Base-by-base conservation (phyloP, 30 jellyfish, hydroid and myxozoan species). In the Aurelia coerulea region DNA sequence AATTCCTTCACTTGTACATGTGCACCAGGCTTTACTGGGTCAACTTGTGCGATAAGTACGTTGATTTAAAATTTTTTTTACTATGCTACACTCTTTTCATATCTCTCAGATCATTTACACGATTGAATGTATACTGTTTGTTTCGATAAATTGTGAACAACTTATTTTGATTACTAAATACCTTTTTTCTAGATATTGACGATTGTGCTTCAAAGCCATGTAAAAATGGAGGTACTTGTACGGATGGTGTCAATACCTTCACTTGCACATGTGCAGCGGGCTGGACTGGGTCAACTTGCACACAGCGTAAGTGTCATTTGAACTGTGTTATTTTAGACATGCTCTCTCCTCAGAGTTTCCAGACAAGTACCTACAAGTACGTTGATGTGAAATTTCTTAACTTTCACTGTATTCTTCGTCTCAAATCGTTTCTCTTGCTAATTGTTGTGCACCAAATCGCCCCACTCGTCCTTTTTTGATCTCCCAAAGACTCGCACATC, bases 151-250 rank as follows among this genome's bases (percentile, higher is more conserved):
- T 5, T 65, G 4, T 10, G 1, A 3, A 65, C 39, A 23, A 42
- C 75, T 65, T 35, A 0, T 1, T 18, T 18, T 5, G 50, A 65
- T 42, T 9, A 35, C 46, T 42, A 16, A 16, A 35, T 10, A 15
- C 15, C 63, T 37, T 37, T 39, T 39, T 39, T 39, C 4, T 42
- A 73, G 83, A 11, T 7, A 39, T 15, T 34, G 68, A 73, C 13
- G 67, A 49, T 12, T 73, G 83, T 42, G 35, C 68, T 10, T 12
- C 85, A 7, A 52, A 16, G 18, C 85, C 85, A 0, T 74, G 85
- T 41, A 12, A 74, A 52, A 74, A 74, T 35, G 85, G 85, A 14
- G 85, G 73, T 9, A 19, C 85, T 0, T 74, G 85, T 17, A 17
- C 85, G 0, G 53, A 42, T 46, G 23, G 69, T 13, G 3, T 10